phyloP scores from a whole-genome alignment of 2,888 invertebrate genomes.

The Ferdinandea cuprea region DNA sequence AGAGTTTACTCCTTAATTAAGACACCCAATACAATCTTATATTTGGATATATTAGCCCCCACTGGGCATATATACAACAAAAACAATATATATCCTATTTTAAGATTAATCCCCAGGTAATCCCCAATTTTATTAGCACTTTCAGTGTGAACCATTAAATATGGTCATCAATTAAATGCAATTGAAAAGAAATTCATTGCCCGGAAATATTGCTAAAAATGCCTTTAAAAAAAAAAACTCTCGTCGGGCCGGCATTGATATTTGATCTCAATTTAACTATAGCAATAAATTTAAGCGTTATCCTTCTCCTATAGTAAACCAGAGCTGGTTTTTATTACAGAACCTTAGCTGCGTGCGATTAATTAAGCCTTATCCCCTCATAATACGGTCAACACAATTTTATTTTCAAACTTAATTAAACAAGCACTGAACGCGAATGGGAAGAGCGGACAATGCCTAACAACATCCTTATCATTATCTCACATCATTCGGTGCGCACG shows the following conservation, averaged over 20 bases:
- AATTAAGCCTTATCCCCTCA: constrained; percentile 52
- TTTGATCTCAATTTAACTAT: constrained; percentile 49
- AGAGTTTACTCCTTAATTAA: no score
- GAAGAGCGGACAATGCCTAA: constrained; percentile 16
- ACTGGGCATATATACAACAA: no score
- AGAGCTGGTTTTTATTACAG: constrained; percentile 33
- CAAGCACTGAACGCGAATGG: constrained; percentile 21
- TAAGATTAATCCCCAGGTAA: not conserved
- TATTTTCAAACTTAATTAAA: constrained; percentile 65
- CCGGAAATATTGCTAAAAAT: constrained; percentile 20
- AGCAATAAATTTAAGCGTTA: constrained; percentile 26
- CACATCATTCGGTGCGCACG: constrained; percentile 34
- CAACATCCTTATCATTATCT: constrained; percentile 44
- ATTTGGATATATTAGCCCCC: no score
- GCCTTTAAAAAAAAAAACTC: not conserved
- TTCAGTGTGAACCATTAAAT: constrained; percentile 3
- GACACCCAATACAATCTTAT: no score
- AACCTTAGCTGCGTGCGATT: constrained; percentile 38
- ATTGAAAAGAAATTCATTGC: constrained; percentile 27
- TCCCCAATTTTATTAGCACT: not conserved
- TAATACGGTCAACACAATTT: constrained; percentile 47
- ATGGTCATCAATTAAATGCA: constrained; percentile 4
- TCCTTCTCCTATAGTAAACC: not conserved
- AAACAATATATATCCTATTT: no score
- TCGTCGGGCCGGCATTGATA: constrained; percentile 13